Percentiles rank a stretch among this genome's conserved stretches.
These are phyloP conservation scores for Drosophila diplacantha DNA, from an alignment of 2,888 invertebrate species.

Conservation along the genomic window DNA sequence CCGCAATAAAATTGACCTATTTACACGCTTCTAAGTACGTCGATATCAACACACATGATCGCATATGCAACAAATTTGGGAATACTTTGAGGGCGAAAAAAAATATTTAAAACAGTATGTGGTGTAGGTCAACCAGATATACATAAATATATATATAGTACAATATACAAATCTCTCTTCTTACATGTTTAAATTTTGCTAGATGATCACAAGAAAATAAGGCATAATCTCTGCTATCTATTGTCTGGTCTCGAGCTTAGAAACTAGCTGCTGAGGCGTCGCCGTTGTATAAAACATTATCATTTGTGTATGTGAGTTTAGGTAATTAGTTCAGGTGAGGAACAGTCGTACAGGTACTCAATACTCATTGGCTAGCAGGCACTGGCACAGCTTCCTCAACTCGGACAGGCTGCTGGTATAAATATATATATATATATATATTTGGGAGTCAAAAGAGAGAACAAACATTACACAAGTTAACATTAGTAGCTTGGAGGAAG, in stretches of 20 bases:
- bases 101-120: constrained; percentile 6
- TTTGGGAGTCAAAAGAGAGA: constrained; percentile 7
- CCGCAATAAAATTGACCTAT: constrained; percentile 39
- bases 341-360: constrained; percentile 32
- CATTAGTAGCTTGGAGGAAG: not conserved
- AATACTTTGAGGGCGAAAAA: constrained; percentile 11
- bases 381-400: constrained; percentile 34
- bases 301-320: constrained; percentile 11
- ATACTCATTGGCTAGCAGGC: constrained; percentile 39
- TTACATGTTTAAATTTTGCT: constrained; percentile 23
- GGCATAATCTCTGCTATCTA: constrained; percentile 33
- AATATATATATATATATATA: not conserved
- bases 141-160: constrained; percentile 20
- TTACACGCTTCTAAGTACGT: constrained; percentile 38
- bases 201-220: constrained; percentile 43
- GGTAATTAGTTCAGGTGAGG: constrained; percentile 24
- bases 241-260: constrained; percentile 29
- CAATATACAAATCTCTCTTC: constrained; percentile 20
- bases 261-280: constrained; percentile 25
- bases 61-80: constrained; percentile 17
- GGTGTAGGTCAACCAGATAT: constrained; percentile 16
- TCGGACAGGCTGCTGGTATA: constrained; percentile 20
- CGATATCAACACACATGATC: constrained; percentile 19
- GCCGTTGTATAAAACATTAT: constrained; percentile 23
- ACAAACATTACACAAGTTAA: constrained; percentile 17